Evolutionary conservation across 2,888 invertebrate genomes (phyloP), one percentile per base, ranked within the genome.

Genomic region (Heterodera filipjevi): DNA sequence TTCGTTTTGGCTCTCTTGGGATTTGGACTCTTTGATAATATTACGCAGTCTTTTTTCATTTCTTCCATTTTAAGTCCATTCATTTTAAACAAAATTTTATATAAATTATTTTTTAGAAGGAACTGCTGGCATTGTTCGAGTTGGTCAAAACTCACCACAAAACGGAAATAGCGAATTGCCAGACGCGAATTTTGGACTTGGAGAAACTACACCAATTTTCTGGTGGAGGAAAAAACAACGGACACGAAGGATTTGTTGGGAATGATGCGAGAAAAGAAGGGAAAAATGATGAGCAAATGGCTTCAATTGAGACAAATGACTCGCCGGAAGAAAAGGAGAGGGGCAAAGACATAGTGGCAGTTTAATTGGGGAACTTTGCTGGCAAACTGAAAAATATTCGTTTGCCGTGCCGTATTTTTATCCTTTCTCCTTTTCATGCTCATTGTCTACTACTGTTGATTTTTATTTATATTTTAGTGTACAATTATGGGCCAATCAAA

Each of bases 91-190:
- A 22, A 12, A 72, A 12, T 72, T 46, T 22, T 46, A 49, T 10
- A 35, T 78, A 27, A 30, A 27, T 79, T 78, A 10, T 79, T 49
- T 75, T 79, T 78, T 44, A 79, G 79, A 70, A 71, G 70, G 78
- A 71, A 8, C 76, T 79, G 19, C 66, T 39, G 27, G 39, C 64
- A 5, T 33, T 79, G 19, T 68, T 79, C 35, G 79, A 78, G 12
- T 68, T 78, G 30, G 6, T 79, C n/a, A 68, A 76, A 66, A 66
- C 49, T 39, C 77, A 77, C 22, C 79, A 79, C 44, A 66, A 66
- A 39, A 35, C 46, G 6, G 79, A 78, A 70, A 35, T 79, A 64
- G 53, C 32, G 19, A 32, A 35, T 22, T 64, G 46, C 14, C 33
- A 33, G 33, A 53, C 16, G 22, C 46, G 46, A 64, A 75, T 75